Conservation (phyloP, 1,140 invertebrate genomes). For the Lordiphosa stackelbergi region DNA sequence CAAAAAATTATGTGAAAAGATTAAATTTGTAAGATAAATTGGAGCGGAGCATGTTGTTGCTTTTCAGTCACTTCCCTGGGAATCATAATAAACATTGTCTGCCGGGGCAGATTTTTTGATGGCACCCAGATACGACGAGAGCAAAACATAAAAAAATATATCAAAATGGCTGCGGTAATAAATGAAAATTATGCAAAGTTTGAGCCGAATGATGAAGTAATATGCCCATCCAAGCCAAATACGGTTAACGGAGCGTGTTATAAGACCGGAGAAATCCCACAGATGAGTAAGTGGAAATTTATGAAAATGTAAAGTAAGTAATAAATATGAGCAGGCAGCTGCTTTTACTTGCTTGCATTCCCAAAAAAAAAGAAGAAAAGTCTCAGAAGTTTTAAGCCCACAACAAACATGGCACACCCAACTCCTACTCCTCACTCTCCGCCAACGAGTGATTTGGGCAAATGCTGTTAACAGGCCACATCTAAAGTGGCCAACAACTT, state of each 20-base stretch:
- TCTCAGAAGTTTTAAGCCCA: conserved; percentile 50
- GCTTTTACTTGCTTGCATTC: conserved; percentile 39
- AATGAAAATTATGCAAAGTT: conserved; percentile 74
- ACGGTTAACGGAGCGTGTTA: conserved; percentile 72
- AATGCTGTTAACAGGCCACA: conserved; percentile 64
- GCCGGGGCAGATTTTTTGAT: conserved; percentile 55
- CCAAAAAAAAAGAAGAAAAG: conserved; percentile 13
- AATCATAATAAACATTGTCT: conserved; percentile 32
- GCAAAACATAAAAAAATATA: conserved; percentile 31
- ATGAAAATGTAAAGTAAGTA: conserved; percentile 61
- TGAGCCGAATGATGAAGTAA: conserved; percentile 70
- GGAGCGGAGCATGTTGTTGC: conserved; percentile 35
- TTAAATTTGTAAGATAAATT: conserved; percentile 75
- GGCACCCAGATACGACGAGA: conserved; percentile 42
- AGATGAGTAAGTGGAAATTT: conserved; percentile 73
- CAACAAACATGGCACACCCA: conserved; percentile 6
- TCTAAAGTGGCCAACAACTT: conserved; percentile 70
- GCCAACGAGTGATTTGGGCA: conserved; percentile 10
- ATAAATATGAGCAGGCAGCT: conserved; percentile 48
- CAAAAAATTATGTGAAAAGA: conserved; percentile 70
- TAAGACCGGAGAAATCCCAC: conserved; percentile 41
- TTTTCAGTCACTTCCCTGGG: conserved; percentile 39
- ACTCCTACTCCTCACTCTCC: too few species aligned
- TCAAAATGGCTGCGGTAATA: conserved; percentile 60
- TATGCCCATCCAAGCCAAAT: conserved; percentile 60